These are phyloP conservation scores for Petrocephalus zakoni DNA, from an alignment of 2,113 vertebrate species.

Conservation along the genomic window DNA sequence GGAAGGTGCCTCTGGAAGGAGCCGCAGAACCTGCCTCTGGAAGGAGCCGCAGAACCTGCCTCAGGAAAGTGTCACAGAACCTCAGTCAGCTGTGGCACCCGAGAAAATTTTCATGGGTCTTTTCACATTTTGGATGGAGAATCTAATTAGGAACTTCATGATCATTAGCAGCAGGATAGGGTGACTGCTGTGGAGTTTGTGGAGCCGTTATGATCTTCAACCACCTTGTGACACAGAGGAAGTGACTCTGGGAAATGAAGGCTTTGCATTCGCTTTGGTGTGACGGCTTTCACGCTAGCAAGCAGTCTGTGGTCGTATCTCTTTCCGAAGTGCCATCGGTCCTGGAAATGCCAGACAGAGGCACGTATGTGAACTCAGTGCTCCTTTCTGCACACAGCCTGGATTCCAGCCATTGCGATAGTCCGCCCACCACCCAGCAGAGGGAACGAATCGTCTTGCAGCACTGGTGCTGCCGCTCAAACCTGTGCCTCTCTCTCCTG, in stretches of 20 bases:
- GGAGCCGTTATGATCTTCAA: neutral
- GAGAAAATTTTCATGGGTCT: neutral
- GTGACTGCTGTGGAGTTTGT: neutral
- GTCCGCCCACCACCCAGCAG: slow-evolving; percentile 11
- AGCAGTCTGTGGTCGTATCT: neutral
- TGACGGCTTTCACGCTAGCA: neutral
- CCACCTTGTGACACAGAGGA: neutral
- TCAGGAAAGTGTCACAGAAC: neutral
- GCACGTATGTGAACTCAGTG: neutral
- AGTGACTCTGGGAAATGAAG: neutral
- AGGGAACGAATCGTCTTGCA: slow-evolving; percentile 8
- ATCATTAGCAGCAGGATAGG: neutral
- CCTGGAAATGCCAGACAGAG: neutral
- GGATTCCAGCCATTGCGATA: neutral
- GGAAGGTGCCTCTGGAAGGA: neutral
- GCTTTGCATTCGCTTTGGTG: neutral
- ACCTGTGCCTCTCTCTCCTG: slow-evolving; percentile 60
- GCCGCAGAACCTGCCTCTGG: neutral
- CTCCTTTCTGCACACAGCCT: neutral
- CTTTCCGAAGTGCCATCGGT: neutral
- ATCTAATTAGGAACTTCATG: neutral
- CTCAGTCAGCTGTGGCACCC: neutral
- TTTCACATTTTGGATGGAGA: neutral
- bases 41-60: neutral
- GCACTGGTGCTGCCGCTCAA: slow-evolving; percentile 7